Base-by-base conservation (phyloP, 2,113 vertebrate genomes). In the Microcebus lehilahytsara region DNA sequence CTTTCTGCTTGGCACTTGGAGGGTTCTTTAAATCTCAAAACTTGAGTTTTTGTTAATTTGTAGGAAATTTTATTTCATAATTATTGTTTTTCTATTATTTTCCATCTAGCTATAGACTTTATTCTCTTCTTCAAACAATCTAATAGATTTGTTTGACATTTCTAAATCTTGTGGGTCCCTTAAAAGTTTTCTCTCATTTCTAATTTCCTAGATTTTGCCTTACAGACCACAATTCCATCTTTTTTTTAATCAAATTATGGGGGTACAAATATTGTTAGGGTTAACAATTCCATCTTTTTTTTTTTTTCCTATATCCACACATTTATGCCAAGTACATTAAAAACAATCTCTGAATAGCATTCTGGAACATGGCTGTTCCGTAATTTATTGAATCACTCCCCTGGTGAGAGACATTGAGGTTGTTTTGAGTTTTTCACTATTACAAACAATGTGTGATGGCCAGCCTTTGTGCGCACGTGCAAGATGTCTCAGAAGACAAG, bases 141-240 rank as follows among this genome's bases (percentile, higher is more conserved):
- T 53, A 69, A 71, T 64, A n/a, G 9, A 60, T n/a, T 62, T 77
- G 5, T 62, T 87, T 67, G 19, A 46, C 27, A 62, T 79, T 1
- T 80, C 6, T 49, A 4, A 49, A 9, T n/a, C 42, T 80, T 91
- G 66, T 83, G 60, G 64, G 16, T 23, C 16, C 46, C 23, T 60
- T 67, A 58, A 58, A 60, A 34, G 37, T 67, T 92, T 91, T 49
- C 89, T 34, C 53, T 94, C n/a, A 72, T 34, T 89, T 74, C 46
- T 85, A 27, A 85, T 85, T 80, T 80, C 22, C 34, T 85, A 69
- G 34, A 66, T 80, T 86, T 96, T 92, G 56, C 62, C n/a, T 62
- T 72, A 72, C 19, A 58, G 9, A n/a, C 34, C 34, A 80, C 37
- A 92, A 84, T 37, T 53, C 64, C 66, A 85, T 79, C 46, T 46